These are phyloP conservation scores for Sebastes reedi DNA, from an alignment of 2,797 vertebrate species.

Conservation along the genomic window DNA sequence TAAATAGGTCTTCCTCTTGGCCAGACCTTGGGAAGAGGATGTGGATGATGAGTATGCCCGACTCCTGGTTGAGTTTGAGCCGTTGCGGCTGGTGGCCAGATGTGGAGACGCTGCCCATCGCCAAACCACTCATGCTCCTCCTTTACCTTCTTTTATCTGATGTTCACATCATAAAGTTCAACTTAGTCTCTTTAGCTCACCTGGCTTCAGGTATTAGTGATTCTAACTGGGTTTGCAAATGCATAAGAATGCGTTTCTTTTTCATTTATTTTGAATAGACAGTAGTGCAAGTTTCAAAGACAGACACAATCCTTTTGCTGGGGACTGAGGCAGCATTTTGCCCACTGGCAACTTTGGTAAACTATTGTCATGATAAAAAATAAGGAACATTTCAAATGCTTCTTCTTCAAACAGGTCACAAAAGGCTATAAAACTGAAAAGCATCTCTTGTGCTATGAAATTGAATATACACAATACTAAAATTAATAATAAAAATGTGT, in stretches of 20 bases:
- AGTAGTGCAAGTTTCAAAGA: background rate
- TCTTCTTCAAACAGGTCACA: background rate
- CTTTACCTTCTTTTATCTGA: background rate
- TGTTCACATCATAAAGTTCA: background rate
- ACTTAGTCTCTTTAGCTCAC: background rate
- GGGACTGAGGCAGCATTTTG: too few species aligned
- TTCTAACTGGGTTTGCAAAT: background rate
- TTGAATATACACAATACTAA: background rate
- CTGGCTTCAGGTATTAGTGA: background rate
- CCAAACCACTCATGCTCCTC: background rate
- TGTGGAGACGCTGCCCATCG: constrained; percentile 42
- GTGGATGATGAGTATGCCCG: constrained; percentile 52
- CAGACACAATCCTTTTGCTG: too few species aligned
- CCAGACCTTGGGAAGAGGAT: constrained; percentile 59
- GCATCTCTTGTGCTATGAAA: background rate
- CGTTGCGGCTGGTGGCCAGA: constrained; percentile 54
- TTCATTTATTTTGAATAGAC: background rate
- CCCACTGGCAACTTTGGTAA: too few species aligned
- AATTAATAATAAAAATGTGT: too few species aligned
- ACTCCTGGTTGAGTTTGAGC: constrained; percentile 46
- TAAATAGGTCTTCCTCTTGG: constrained; percentile 65
- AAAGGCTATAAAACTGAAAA: background rate
- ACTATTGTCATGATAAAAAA: too few species aligned
- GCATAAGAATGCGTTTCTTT: background rate
- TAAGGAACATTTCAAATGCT: background rate